These are phyloP conservation scores for Stenchaetothrips biformis DNA, from an alignment of 2,888 invertebrate genomes.

Conservation along the genomic window DNA sequence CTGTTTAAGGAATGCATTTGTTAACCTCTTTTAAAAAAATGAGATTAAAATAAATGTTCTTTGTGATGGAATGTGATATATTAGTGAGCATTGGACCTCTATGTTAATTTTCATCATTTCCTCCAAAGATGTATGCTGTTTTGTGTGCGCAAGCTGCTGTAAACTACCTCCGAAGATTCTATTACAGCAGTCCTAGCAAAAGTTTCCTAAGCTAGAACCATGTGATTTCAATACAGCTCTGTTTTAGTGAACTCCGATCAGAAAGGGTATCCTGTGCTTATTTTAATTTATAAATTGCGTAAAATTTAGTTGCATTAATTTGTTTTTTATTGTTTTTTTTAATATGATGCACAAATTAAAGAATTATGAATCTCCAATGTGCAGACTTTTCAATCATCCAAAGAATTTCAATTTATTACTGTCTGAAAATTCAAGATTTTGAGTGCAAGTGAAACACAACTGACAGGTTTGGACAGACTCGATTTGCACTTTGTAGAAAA, in stretches of 20 bases:
- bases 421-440: too few species aligned
- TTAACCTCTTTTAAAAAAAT: neutral
- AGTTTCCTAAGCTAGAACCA: neutral
- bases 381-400: neutral
- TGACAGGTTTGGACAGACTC: too few species aligned
- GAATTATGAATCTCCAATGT: neutral
- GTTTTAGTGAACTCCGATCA: constrained; percentile 2
- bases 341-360: constrained; percentile 19
- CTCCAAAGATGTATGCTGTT: constrained; percentile 19
- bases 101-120: constrained; percentile 22
- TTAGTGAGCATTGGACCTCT: constrained; percentile 21
- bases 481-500: too few species aligned
- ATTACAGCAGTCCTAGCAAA: neutral
- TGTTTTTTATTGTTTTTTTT: constrained; percentile 24
- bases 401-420: too few species aligned
- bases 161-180: constrained; percentile 9
- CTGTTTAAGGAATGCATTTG: neutral
- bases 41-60: constrained; percentile 12
- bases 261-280: constrained; percentile 18
- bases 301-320: constrained; percentile 19
- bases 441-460: too few species aligned
- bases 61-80: constrained; percentile 23
- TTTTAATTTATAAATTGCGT: constrained; percentile 22
- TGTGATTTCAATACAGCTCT: neutral
- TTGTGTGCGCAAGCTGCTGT: neutral